Conservation (phyloP, 2,797 vertebrate genomes). For the Chaunax sp. region DNA sequence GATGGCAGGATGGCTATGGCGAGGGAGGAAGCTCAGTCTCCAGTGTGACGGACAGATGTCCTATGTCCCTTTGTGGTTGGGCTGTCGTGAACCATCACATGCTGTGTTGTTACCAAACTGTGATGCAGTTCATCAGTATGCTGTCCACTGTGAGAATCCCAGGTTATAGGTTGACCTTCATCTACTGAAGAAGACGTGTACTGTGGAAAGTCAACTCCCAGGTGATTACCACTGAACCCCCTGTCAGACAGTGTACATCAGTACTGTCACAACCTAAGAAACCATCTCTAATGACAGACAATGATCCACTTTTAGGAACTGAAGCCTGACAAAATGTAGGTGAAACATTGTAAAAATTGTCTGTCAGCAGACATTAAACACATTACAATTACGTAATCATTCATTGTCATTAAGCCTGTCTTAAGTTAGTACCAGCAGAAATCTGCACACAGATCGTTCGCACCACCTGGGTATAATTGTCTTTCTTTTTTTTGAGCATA, state of each 20-base stretch:
- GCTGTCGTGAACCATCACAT: too few relatives aligned
- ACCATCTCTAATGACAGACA: not conserved
- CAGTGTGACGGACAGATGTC: too few relatives aligned
- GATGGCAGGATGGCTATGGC: too few relatives aligned
- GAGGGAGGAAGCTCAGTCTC: too few relatives aligned
- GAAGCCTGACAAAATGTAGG: not conserved
- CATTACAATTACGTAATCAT: not conserved
- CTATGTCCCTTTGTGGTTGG: too few relatives aligned
- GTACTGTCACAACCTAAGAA: not conserved
- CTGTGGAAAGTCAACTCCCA: too few relatives aligned
- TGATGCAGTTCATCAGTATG: not conserved
- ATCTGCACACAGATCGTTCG: conserved; percentile 2
- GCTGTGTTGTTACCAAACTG: too few relatives aligned
- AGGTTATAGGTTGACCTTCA: not conserved
- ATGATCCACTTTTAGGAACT: not conserved
- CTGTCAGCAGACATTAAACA: too few relatives aligned
- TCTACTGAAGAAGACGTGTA: not conserved
- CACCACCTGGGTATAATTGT: not conserved
- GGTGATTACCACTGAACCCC: not conserved
- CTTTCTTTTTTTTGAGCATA: not conserved
- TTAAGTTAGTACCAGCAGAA: conserved; percentile 42
- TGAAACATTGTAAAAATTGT: too few relatives aligned
- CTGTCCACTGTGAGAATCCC: not conserved
- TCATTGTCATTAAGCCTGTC: conserved; percentile 10
- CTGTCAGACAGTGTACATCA: not conserved